These are phyloP conservation scores for Aphelenchoides bicaudatus DNA, from an alignment of 2,888 invertebrate genomes.

Conservation along the genomic window DNA sequence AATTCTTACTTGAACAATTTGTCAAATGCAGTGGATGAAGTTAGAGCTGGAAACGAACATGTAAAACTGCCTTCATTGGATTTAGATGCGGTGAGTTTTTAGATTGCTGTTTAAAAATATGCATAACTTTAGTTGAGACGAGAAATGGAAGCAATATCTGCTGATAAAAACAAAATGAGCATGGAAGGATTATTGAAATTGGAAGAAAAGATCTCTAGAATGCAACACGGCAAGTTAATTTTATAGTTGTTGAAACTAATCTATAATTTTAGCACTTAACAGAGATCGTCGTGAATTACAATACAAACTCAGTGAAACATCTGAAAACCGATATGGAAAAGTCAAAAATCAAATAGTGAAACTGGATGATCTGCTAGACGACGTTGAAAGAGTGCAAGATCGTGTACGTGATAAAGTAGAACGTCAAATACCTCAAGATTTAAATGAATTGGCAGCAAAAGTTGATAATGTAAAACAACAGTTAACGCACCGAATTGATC, in stretches of 20 bases:
- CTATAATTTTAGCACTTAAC: conserved; percentile 28
- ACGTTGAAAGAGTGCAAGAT: conserved; percentile 56
- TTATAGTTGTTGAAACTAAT: background rate
- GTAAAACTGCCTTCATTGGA: conserved; percentile 51
- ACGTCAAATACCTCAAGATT: conserved; percentile 56
- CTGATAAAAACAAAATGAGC: conserved; percentile 59
- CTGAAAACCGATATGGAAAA: conserved; percentile 20
- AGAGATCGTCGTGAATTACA: conserved; percentile 33
- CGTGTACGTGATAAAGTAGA: conserved; percentile 56
- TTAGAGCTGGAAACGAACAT: conserved; percentile 46
- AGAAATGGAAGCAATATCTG: conserved; percentile 58
- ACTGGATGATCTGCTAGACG: conserved; percentile 53
- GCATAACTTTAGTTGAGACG: conserved; percentile 46
- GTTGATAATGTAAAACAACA: conserved; percentile 57
- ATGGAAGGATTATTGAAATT: conserved; percentile 59
- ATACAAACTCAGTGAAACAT: conserved; percentile 24
- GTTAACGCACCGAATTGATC: conserved; percentile 52
- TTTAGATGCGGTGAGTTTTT: conserved; percentile 47
- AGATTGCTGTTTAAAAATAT: background rate
- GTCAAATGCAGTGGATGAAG: conserved; percentile 55
- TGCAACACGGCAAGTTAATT: conserved; percentile 43
- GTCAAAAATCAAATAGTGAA: conserved; percentile 45
- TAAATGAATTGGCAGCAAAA: conserved; percentile 56
- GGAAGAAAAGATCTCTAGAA: conserved; percentile 57
- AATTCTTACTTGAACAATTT: conserved; percentile 45